Evolutionary conservation across 2,888 invertebrate genomes (phyloP), one percentile per base, ranked within the genome.

Genomic region (Acronicta aceris): DNA sequence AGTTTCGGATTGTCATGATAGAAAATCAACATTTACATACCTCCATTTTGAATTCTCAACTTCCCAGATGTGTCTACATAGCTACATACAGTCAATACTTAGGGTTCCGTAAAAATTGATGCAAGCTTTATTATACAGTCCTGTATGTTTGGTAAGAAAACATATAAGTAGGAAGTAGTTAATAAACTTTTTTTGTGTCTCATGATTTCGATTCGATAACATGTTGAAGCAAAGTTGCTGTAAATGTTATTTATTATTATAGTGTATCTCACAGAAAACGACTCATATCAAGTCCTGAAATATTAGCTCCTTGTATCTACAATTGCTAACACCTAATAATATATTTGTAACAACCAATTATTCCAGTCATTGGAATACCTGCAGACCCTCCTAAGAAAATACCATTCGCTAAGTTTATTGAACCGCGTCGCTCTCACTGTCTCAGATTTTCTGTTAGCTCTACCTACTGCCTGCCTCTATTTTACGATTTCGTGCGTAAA

Each of bases 401-500:
- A 66, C 49, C 58, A 66, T 59, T 70, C 66, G 74, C 74, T 73
- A 67, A 71, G 79, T 76, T 78, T 78, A 70, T 71, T 78, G 71
- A 76, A 77, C 72, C 71, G 65, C 82, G 74, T 84, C 85, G 87
- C 83, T 87, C 83, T 87, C 85, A 81, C 86, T 81, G 84, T 82
- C 83, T 84, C 83, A 79, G 82, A 81, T 85, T 89, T 87, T 88
- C 85, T 92, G 91, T 93, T 94, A 89, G 90, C 83, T 93, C 89
- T 92, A 89, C 89, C 92, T 91, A 92, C 92, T 90, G 90, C 89
- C 87, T 88, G 86, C 88, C 86, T 90, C 89, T 78, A 84, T 82
- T 91, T 91, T 89, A 91, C 88, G 88, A 90, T 90, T 89, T 88
- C 85, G 89, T 90, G 85, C 92, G 91, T 91, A 90, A 90, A 92